Evolutionary conservation across 2,113 vertebrate genomes (phyloP).

Genomic region (Sinosuthora webbiana): DNA sequence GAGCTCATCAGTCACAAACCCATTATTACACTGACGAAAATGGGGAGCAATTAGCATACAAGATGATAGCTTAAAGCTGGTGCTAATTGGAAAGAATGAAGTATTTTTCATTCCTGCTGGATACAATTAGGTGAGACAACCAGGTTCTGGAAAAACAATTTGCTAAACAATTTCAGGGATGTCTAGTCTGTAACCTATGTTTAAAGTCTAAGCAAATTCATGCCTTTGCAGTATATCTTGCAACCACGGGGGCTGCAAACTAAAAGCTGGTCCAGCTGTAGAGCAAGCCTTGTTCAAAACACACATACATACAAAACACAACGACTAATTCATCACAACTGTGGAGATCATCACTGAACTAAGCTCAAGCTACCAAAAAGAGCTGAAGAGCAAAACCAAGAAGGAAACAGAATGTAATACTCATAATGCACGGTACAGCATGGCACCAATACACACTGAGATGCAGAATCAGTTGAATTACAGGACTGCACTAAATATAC

Average conservation of each 20-base stretch:
- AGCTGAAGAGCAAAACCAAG: background rate
- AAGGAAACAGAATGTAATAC: background rate
- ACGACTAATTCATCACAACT: background rate
- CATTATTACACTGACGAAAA: constrained; percentile 58
- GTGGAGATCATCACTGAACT: background rate
- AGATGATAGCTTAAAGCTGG: constrained; percentile 44
- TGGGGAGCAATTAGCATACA: constrained; percentile 61
- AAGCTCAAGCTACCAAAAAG: background rate
- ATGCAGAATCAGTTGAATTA: background rate
- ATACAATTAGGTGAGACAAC: constrained; percentile 17
- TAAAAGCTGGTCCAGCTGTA: background rate
- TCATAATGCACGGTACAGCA: background rate
- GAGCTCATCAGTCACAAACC: constrained; percentile 47
- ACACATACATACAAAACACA: background rate
- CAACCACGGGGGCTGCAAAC: accelerated
- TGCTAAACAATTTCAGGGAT: constrained; percentile 13
- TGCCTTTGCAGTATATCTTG: background rate
- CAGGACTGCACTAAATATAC: background rate
- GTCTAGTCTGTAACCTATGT: background rate
- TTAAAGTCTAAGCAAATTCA: background rate
- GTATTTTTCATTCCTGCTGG: background rate
- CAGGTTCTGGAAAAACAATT: background rate
- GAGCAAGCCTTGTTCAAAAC: background rate
- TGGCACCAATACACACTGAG: background rate
- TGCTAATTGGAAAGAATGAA: constrained; percentile 49